Conservation (phyloP, 2,113 vertebrate genomes). For the Amblyornis subalaris region DNA sequence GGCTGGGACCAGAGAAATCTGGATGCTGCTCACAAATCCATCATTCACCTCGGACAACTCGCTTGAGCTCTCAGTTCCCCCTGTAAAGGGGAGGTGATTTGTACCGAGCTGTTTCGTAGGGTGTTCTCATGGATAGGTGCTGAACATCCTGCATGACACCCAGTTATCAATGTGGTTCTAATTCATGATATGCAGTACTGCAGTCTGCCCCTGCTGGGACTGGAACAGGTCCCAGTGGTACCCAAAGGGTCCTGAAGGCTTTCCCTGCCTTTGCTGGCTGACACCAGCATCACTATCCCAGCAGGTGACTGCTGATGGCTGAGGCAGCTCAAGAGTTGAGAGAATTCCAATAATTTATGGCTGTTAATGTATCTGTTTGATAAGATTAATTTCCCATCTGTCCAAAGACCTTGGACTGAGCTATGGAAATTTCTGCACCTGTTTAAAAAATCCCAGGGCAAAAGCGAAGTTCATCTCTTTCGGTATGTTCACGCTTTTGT, state of each 20-base stretch:
- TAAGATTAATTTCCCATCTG: neutral
- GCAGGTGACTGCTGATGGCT: neutral
- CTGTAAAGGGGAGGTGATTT: neutral
- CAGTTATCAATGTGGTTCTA: neutral
- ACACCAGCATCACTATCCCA: neutral
- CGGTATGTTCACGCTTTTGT: neutral
- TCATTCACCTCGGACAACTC: neutral
- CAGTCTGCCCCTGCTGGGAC: neutral
- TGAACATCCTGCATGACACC: neutral
- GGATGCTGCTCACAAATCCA: neutral
- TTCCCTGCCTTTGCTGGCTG: conserved; percentile 1
- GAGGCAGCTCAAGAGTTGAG: neutral
- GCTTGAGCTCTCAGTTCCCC: neutral
- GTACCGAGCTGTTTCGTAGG: neutral
- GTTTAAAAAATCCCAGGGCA: neutral
- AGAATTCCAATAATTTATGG: neutral
- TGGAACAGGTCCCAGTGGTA: neutral
- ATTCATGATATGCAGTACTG: neutral
- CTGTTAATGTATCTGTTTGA: neutral
- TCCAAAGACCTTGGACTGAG: neutral
- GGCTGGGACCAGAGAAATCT: neutral
- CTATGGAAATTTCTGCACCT: neutral
- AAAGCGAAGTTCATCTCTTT: conserved; percentile 3
- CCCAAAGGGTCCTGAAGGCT: neutral
- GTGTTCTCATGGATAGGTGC: neutral